Percentiles rank a stretch among this genome's conserved stretches.
These are phyloP conservation scores for Ophonus ardosiacus DNA, from an alignment of 2,888 invertebrate genomes.

Conservation along the genomic window DNA sequence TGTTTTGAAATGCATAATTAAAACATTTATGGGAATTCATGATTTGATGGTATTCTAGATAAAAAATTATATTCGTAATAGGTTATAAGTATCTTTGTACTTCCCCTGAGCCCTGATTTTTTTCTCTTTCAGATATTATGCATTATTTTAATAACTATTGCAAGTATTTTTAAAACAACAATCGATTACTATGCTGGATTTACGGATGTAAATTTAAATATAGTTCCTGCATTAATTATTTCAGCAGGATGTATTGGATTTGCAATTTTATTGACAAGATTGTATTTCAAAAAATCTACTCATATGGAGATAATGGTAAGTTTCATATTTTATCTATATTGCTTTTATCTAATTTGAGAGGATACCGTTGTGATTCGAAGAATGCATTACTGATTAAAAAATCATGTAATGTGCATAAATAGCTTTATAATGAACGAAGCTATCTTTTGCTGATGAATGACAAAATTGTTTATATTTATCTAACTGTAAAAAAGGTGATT, in stretches of 20 bases:
- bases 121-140: background rate
- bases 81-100: background rate
- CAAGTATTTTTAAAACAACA: background rate
- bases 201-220: background rate
- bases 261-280: background rate
- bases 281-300: background rate
- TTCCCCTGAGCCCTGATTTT: background rate
- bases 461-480: too few relatives aligned
- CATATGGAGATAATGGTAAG: slow-evolving; percentile 26
- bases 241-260: background rate
- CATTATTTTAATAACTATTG: background rate
- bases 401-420: too few relatives aligned
- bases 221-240: background rate
- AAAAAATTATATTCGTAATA: too few relatives aligned
- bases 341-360: background rate
- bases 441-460: too few relatives aligned
- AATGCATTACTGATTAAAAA: too few relatives aligned
- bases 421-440: too few relatives aligned
- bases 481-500: too few relatives aligned
- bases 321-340: background rate
- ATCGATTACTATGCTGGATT: background rate
- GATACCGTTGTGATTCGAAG: too few relatives aligned
- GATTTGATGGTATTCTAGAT: too few relatives aligned
- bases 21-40: too few relatives aligned
- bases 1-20: too few relatives aligned